Evolutionary conservation across 37 sponge, comb jelly and placozoan genomes (phyloP).

Genomic region (Beroe forskalii): DNA sequence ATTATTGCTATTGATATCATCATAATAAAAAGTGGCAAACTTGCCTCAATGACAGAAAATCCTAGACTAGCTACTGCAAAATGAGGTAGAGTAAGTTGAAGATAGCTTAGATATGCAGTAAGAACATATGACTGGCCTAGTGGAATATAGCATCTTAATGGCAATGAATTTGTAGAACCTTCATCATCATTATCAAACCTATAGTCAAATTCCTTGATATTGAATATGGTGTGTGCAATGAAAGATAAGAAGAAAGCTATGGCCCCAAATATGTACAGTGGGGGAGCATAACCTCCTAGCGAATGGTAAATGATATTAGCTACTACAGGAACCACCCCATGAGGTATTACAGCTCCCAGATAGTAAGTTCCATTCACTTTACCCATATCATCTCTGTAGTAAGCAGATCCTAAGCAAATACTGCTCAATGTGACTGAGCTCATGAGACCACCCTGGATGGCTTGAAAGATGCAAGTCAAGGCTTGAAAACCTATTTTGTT

Average conservation of each 20-base stretch:
- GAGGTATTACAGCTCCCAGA: slow-evolving; percentile 56
- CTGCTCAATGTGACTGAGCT: slow-evolving; percentile 42
- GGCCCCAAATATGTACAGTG: slow-evolving; percentile 48
- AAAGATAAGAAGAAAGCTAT: not conserved
- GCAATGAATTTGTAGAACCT: not conserved
- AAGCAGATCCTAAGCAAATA: slow-evolving; percentile 20
- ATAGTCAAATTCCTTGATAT: slow-evolving; percentile 33
- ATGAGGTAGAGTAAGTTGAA: slow-evolving; percentile 37
- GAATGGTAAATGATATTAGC: slow-evolving; percentile 9
- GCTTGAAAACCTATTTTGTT: not conserved
- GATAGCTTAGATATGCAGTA: slow-evolving; percentile 54
- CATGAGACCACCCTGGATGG: slow-evolving; percentile 58
- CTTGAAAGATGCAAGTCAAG: slow-evolving; percentile 43
- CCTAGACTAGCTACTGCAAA: slow-evolving; percentile 25
- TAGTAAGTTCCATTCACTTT: slow-evolving; percentile 58
- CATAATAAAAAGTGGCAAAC: slow-evolving; percentile 38
- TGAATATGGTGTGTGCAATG: not conserved
- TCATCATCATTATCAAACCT: slow-evolving; percentile 26
- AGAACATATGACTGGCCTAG: slow-evolving; percentile 28
- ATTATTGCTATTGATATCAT: slow-evolving; percentile 60
- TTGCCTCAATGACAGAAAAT: slow-evolving; percentile 5
- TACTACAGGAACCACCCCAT: slow-evolving; percentile 35
- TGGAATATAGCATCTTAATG: slow-evolving; percentile 10
- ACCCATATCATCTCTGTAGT: slow-evolving; percentile 46
- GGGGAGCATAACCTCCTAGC: not conserved